These are phyloP conservation scores for Aphelenchoides fujianensis DNA, from an alignment of 1,140 invertebrate species.

Conservation along the genomic window DNA sequence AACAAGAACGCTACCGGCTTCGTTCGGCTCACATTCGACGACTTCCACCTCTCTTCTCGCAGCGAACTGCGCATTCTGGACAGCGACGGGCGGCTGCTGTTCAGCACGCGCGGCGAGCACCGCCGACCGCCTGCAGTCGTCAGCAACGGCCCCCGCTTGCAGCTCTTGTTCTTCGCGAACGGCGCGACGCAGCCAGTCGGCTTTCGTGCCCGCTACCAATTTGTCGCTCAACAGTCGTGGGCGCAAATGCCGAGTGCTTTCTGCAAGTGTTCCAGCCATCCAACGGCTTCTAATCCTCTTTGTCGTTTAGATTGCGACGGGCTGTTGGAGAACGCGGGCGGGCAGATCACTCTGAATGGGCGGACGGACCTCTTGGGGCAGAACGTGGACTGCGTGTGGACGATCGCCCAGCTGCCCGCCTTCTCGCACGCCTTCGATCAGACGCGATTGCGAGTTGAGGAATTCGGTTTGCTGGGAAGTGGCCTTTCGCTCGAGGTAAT, in stretches of 20 bases:
- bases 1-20: constrained; percentile 40
- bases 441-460: constrained; percentile 50
- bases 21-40: constrained; percentile 45
- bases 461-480: constrained; percentile 45
- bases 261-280: background rate
- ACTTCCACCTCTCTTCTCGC: constrained; percentile 48
- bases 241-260: background rate
- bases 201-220: constrained; percentile 48
- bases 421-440: constrained; percentile 40
- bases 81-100: constrained; percentile 38
- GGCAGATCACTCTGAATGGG: constrained; percentile 33
- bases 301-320: constrained; percentile 51
- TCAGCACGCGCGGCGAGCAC: constrained; percentile 44
- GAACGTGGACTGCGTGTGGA: constrained; percentile 53
- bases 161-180: constrained; percentile 38
- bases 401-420: constrained; percentile 37
- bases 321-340: constrained; percentile 45
- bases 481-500: constrained; percentile 38
- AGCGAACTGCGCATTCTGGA: constrained; percentile 39
- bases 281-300: background rate
- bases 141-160: constrained; percentile 29
- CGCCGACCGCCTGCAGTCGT: constrained; percentile 41
- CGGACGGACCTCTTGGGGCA: constrained; percentile 31
- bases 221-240: constrained; percentile 27
- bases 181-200: constrained; percentile 48